Evolutionary conservation across 1,140 invertebrate genomes (phyloP), one percentile per base, ranked within the genome.

Genomic region (Tetramorium parvispinum): DNA sequence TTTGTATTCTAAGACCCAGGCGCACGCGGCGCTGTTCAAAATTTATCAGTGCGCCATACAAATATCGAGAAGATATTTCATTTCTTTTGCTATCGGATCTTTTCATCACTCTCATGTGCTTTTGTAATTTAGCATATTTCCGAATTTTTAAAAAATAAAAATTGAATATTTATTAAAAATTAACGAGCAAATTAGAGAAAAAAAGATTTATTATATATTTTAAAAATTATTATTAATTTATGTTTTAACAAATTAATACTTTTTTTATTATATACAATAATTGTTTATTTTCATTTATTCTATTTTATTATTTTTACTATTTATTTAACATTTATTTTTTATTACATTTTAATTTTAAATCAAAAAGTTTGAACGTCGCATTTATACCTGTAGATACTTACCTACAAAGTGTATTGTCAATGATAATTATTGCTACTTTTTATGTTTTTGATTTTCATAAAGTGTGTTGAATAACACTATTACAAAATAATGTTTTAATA

Each of bases 1-100:
- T 81, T 18, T 51, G 51, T 85, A 61, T 76, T 85, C 32, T 85
- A 85, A 85, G 79, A 51, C 68, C n/a, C 43, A 83, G 0, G 27
- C 21, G 18, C 11, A 24, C 40, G 27, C 40, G 49, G 79, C 37
- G 65, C n/a, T 55, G 37, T 70, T 81, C 68, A 61, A 18, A 75
- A 68, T 82, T 82, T 70, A 55, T 70, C 51, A 43, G 70, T 70
- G 57, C 78, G 63, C 49, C 51, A 7, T 65, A 32, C 32, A 81
- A 78, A 78, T 81, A 68, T 81, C 18, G 21, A 55, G 43, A 57
- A 37, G 37, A 55, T 70, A 43, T 81, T 81, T 79, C 46, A 68
- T 68, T 53, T n/a, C 49, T 70, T 37, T 55, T 21, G 8, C 63
- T 32, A 32, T 40, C 16, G 21, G 5, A 68, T 68, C 46, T 81